Evolutionary conservation across 35 echinoderm and acorn worm species (phyloP).

Genomic region (Patiria miniata): DNA sequence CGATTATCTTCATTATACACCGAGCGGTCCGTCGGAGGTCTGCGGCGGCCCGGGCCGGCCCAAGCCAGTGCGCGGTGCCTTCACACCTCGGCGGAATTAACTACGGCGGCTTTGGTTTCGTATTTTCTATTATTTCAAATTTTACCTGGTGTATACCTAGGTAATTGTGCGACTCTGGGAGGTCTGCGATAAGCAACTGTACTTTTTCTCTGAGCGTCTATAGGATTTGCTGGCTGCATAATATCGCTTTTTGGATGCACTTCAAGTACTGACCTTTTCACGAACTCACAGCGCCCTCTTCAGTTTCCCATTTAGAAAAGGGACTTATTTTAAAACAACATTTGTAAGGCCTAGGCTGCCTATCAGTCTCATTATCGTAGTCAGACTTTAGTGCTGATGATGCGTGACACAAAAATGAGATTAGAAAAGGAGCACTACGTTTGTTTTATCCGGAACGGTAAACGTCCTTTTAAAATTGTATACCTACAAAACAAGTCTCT

Average conservation of each 20-base stretch:
- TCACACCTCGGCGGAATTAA: slow-evolving; percentile 22
- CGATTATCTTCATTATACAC: slow-evolving; percentile 24
- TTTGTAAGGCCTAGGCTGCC: too few species aligned
- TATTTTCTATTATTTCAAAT: slow-evolving; percentile 14
- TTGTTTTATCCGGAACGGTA: too few species aligned
- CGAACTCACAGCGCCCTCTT: neutral
- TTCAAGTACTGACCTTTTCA: neutral
- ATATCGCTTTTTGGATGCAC: neutral
- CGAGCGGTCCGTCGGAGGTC: neutral
- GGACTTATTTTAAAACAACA: too few species aligned
- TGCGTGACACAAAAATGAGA: too few species aligned
- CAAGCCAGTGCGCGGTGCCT: neutral
- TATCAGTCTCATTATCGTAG: too few species aligned
- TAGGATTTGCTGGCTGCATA: neutral
- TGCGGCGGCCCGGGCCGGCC: neutral
- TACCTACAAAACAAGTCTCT: too few species aligned
- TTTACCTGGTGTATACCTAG: slow-evolving; percentile 28
- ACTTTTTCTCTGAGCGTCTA: neutral
- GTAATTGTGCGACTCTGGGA: neutral
- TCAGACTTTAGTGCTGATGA: too few species aligned
- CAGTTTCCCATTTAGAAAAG: too few species aligned
- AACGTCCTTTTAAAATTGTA: too few species aligned
- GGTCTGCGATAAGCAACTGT: neutral
- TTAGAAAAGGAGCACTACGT: too few species aligned
- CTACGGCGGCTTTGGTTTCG: neutral